Evolutionary conservation across 1,140 invertebrate species (phyloP).

Genomic region (Drosophila simulans): DNA sequence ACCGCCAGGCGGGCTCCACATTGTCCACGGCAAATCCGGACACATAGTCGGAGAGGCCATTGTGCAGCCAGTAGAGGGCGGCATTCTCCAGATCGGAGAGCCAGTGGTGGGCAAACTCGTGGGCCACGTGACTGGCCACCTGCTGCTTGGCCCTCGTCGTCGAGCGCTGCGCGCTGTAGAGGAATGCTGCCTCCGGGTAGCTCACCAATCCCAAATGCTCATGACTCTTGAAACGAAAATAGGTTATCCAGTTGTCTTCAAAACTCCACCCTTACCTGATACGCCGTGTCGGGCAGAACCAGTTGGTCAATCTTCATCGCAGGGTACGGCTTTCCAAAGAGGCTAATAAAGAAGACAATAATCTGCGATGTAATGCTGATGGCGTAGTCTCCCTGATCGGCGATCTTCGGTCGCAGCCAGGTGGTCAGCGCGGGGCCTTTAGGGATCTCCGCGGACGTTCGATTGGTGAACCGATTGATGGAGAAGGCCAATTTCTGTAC

Average conservation of each 20-base stretch:
- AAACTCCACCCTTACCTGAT: background rate
- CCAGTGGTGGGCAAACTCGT: constrained; percentile 10
- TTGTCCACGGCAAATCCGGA: constrained; percentile 10
- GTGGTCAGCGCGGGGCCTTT: background rate
- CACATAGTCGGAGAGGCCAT: constrained; percentile 3
- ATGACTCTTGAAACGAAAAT: background rate
- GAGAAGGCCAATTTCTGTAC: constrained; percentile 5
- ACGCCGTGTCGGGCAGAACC: background rate
- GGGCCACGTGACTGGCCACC: constrained; percentile 4
- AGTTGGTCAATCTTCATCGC: constrained; percentile 2
- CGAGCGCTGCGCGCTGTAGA: background rate
- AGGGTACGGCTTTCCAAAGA: background rate
- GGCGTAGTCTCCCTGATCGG: background rate
- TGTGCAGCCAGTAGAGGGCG: background rate
- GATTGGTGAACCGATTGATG: background rate
- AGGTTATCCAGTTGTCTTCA: too few relatives aligned
- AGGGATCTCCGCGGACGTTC: background rate
- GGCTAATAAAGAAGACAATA: background rate
- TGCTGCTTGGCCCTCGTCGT: background rate
- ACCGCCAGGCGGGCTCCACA: constrained; percentile 1
- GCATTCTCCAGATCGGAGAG: background rate
- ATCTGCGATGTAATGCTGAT: background rate
- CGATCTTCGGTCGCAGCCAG: constrained; percentile 1
- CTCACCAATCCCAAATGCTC: constrained; percentile 5
- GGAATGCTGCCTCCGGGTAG: background rate